Percentiles rank a stretch among this genome's conserved stretches.
These are phyloP conservation scores for Lasioglossum malachurum DNA, from an alignment of 2,888 invertebrate species.

Conservation along the genomic window DNA sequence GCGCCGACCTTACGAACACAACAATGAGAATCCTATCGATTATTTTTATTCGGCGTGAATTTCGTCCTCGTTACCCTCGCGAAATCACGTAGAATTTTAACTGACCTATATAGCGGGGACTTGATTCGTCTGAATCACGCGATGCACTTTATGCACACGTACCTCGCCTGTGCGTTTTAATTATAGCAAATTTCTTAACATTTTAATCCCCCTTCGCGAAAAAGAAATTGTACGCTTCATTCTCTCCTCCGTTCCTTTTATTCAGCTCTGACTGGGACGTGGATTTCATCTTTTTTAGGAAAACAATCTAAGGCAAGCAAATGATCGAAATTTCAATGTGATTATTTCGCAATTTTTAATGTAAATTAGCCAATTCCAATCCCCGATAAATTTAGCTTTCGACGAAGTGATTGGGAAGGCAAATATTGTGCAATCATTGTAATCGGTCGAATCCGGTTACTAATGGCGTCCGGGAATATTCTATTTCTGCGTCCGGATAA, in stretches of 20 bases:
- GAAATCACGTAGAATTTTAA: slow-evolving; percentile 59
- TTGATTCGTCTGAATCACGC: slow-evolving; percentile 61
- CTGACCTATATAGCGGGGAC: slow-evolving; percentile 17
- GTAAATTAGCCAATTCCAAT: neutral
- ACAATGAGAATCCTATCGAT: neutral
- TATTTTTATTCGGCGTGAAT: neutral
- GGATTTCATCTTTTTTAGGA: neutral
- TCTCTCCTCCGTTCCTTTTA: neutral
- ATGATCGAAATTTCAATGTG: neutral
- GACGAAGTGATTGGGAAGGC: neutral
- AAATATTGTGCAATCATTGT: neutral
- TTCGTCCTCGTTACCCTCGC: slow-evolving; percentile 34
- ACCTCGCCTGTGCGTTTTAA: slow-evolving; percentile 32
- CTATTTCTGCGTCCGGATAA: neutral
- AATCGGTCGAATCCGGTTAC: neutral
- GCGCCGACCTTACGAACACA: neutral
- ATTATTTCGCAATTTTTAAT: too few relatives aligned
- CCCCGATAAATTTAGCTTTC: neutral
- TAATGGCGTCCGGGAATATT: neutral
- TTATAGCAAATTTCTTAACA: slow-evolving; percentile 8
- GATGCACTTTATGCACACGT: slow-evolving; percentile 42
- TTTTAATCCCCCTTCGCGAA: neutral
- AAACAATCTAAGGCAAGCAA: neutral
- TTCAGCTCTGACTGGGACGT: neutral
- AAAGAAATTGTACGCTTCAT: neutral